These are phyloP conservation scores for Athetis lepigone DNA, from an alignment of 2,888 invertebrate genomes.

Conservation along the genomic window DNA sequence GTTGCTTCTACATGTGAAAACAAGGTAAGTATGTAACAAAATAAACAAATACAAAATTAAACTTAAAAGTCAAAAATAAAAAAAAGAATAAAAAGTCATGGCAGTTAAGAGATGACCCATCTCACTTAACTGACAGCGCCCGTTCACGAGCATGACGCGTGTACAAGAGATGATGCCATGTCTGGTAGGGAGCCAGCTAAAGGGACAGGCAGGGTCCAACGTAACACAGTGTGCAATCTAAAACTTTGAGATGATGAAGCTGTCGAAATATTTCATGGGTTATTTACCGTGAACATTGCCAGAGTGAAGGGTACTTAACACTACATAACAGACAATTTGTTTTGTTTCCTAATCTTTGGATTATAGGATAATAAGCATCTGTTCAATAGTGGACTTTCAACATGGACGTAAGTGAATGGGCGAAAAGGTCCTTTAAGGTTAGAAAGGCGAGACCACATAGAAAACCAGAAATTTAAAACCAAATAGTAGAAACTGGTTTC, in stretches of 20 bases:
- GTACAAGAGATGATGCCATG: not conserved
- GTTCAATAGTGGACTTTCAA: conserved; percentile 22
- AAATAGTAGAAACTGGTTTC: not conserved
- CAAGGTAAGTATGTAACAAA: too few species aligned
- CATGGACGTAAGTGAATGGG: conserved; percentile 9
- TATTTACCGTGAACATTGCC: conserved; percentile 45
- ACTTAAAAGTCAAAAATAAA: too few species aligned
- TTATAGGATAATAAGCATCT: conserved; percentile 34
- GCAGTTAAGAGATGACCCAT: too few species aligned
- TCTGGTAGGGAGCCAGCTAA: not conserved
- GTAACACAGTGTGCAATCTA: not conserved
- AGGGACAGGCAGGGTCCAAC: not conserved
- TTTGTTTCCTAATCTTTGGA: conserved; percentile 46
- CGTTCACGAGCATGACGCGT: too few species aligned
- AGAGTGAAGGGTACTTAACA: conserved; percentile 53
- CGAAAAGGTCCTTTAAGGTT: conserved; percentile 21
- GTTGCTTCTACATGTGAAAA: too few species aligned
- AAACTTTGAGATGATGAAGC: conserved; percentile 11
- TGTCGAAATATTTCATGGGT: conserved; percentile 43
- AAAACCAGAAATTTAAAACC: not conserved
- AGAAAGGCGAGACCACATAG: not conserved
- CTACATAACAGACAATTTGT: conserved; percentile 37
- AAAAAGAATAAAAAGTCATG: too few species aligned
- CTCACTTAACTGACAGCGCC: too few species aligned
- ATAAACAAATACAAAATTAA: too few species aligned